These are phyloP conservation scores for Grus americana DNA, from an alignment of 2,113 vertebrate genomes.

Conservation along the genomic window DNA sequence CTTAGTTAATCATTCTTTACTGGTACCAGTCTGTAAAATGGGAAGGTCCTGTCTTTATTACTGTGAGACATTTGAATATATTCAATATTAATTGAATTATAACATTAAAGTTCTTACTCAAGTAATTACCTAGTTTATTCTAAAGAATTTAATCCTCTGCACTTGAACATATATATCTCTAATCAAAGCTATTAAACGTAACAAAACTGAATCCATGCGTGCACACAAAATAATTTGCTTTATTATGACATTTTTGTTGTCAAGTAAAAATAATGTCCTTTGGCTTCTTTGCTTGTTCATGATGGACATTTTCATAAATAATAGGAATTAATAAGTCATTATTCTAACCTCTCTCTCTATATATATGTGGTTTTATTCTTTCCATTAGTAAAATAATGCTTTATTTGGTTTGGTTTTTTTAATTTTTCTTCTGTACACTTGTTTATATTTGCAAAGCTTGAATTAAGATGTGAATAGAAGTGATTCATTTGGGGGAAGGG, in stretches of 20 bases:
- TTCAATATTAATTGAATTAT: background rate
- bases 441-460: background rate
- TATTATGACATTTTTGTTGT: background rate
- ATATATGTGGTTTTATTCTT: background rate
- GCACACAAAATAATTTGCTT: background rate
- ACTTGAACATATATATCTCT: background rate
- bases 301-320: background rate
- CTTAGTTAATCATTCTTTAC: background rate
- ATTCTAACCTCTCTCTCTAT: background rate
- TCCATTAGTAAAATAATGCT: background rate
- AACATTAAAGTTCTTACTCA: background rate
- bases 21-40: background rate
- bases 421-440: background rate
- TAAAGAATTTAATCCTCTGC: background rate
- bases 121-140: background rate
- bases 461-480: background rate
- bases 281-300: background rate
- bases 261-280: background rate
- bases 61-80: background rate
- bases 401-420: background rate
- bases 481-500: background rate
- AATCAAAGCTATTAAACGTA: background rate
- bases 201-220: background rate
- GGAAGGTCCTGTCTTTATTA: background rate
- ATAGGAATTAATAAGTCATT: background rate